These are phyloP conservation scores for Ornithoptera priamus DNA, from an alignment of 2,888 invertebrate species.

Conservation along the genomic window DNA sequence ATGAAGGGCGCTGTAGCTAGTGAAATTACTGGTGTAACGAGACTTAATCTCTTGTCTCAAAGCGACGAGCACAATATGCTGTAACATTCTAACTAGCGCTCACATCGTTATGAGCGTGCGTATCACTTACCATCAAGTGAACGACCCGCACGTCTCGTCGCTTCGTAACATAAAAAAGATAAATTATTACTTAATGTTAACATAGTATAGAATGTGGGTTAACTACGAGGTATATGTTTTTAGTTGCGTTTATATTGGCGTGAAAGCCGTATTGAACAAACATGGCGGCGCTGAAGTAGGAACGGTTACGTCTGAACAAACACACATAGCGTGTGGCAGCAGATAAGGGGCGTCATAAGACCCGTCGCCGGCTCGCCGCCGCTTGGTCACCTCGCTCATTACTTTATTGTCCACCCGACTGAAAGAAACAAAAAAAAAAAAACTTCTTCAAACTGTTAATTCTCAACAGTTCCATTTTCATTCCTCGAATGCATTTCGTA, in stretches of 20 bases:
- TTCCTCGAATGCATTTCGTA: background rate
- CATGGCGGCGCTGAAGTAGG: constrained; percentile 30
- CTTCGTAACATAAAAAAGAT: too few species aligned
- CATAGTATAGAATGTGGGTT: constrained; percentile 12
- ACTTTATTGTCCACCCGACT: constrained; percentile 70
- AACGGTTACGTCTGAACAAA: constrained; percentile 39
- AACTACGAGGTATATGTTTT: constrained; percentile 5
- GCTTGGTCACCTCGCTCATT: constrained; percentile 62
- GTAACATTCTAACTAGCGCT: too few species aligned
- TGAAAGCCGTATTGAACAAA: constrained; percentile 23
- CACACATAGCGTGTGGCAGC: constrained; percentile 68
- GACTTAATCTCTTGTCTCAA: too few species aligned
- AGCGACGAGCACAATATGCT: too few species aligned
- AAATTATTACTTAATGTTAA: background rate
- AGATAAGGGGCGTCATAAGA: constrained; percentile 75
- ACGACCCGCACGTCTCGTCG: too few species aligned
- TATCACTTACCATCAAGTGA: too few species aligned
- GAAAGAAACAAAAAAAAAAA: constrained; percentile 46
- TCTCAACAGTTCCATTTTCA: background rate
- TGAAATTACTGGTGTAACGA: too few species aligned
- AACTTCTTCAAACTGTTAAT: background rate
- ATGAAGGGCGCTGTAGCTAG: too few species aligned
- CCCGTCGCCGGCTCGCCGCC: constrained; percentile 63
- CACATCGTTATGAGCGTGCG: too few species aligned
- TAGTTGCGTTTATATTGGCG: constrained; percentile 20